Evolutionary conservation across 2,888 invertebrate genomes (phyloP).

Genomic region (Papilio gigon): DNA sequence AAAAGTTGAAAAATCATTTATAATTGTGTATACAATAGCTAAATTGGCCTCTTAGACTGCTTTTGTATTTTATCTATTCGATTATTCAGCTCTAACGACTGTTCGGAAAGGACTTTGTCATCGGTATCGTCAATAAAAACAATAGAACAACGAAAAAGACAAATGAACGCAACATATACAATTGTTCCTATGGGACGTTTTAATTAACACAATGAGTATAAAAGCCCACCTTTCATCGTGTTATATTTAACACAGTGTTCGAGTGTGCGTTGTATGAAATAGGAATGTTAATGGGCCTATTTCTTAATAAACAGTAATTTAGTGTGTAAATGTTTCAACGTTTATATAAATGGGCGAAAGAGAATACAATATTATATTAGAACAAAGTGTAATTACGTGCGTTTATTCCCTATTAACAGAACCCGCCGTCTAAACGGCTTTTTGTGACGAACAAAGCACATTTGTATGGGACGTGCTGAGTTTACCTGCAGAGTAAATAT

Average conservation of each 20-base stretch:
- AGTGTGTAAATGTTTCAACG: conserved; percentile 29
- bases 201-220: conserved; percentile 23
- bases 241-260: conserved; percentile 3
- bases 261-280: conserved; percentile 15
- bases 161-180: not conserved
- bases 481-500: conserved; percentile 37
- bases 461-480: conserved; percentile 37
- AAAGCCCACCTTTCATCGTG: conserved; percentile 7
- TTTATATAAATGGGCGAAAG: conserved; percentile 29
- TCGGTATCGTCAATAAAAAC: not conserved
- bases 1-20: too few species aligned
- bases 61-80: not conserved
- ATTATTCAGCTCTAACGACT: not conserved
- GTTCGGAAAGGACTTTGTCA: not conserved
- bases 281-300: conserved; percentile 18
- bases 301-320: conserved; percentile 29
- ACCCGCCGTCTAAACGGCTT: conserved; percentile 49
- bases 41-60: too few species aligned
- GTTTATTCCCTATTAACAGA: conserved; percentile 66
- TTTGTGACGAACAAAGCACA: conserved; percentile 49
- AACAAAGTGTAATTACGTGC: conserved; percentile 70
- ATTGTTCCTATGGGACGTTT: conserved; percentile 14
- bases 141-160: conserved; percentile 4
- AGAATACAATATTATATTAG: conserved; percentile 64
- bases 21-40: too few species aligned